Evolutionary conservation across 1,140 invertebrate species (phyloP), one percentile per base, ranked within the genome.

Genomic region (Ridgeia piscesae): DNA sequence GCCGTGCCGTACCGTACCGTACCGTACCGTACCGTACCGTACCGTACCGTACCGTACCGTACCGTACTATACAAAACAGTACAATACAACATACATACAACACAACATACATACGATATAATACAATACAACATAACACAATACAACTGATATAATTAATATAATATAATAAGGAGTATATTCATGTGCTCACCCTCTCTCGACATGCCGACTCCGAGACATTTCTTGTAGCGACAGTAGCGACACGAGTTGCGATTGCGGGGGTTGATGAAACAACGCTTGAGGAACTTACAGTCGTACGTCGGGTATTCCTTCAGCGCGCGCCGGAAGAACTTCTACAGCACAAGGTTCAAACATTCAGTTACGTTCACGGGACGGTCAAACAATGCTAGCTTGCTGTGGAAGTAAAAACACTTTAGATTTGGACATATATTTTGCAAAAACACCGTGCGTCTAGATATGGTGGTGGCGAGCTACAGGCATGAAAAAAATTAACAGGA

Each of bases 221-320:
- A 99, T 96, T 99, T 99, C 94, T 98, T 97, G 94, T 99, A 97
- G 33, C 98, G 97, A 95, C 98, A 99, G 6, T 98, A 98, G 95
- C 99, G 98, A 96, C 99, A 99, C 27, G 98, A 98, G 31, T 98
- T 99, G 92, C 99, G 97, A 95, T 99, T 99, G 96, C 99, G 98
- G 96, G 99, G 99, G 96, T 99, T 99, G 96, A 99, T 99, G 92
- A 98, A 97, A 96, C 99, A 99, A 35, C 93, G 93, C 92, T 94
- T 94, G 35, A 94, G 93, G 33, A 93, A 94, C 92, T 95, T 95
- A 92, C 95, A 96, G 2, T 94, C 92, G 93, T 96, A 95, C 48
- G 94, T 94, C 58, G 94, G 93, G 91, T 98, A 96, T 96, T 99
- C 99, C 97, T 99, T 99, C 97, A 99, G 98, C 11, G 98, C 98